A percentile compares a stretch with the other conserved stretches of the same genome.
These are phyloP conservation scores for Alouatta palliata DNA, from an alignment of 2,113 vertebrate species.

Conservation along the genomic window DNA sequence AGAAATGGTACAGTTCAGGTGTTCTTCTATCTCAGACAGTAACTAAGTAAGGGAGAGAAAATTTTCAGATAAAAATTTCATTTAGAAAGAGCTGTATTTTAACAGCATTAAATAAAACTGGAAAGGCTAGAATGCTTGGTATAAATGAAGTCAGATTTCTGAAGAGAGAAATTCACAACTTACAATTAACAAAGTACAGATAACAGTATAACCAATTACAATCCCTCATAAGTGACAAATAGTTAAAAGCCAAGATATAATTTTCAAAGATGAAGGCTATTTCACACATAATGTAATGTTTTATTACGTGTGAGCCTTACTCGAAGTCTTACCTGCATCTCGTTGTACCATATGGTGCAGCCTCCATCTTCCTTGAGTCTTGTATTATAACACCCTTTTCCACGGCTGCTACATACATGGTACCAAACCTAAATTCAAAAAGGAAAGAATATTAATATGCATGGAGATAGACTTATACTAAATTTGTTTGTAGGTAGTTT, in stretches of 20 bases:
- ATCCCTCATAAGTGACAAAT: neutral
- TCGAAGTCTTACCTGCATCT: conserved; percentile 89
- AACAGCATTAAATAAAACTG: neutral
- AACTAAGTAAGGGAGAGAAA: conserved; percentile 82
- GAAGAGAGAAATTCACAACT: neutral
- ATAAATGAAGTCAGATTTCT: neutral
- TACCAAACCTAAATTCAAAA: conserved; percentile 93
- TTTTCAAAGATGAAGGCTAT: neutral
- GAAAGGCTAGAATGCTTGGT: neutral
- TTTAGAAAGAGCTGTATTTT: neutral
- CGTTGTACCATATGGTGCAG: conserved; percentile 99
- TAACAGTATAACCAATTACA: neutral
- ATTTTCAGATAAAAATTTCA: neutral
- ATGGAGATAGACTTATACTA: neutral
- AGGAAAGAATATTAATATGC: neutral
- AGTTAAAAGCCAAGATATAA: neutral
- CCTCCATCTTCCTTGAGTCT: conserved; percentile 96
- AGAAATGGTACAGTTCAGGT: conserved; percentile 97
- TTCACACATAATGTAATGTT: neutral
- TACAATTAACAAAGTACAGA: neutral
- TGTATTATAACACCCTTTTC: conserved; percentile 96
- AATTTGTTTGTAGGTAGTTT: neutral
- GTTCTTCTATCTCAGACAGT: conserved; percentile 96
- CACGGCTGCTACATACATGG: conserved; percentile 94
- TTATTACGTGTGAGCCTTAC: too few relatives aligned